These are phyloP conservation scores for Pseudopodoces humilis DNA, from an alignment of 2,113 vertebrate species.

Conservation along the genomic window DNA sequence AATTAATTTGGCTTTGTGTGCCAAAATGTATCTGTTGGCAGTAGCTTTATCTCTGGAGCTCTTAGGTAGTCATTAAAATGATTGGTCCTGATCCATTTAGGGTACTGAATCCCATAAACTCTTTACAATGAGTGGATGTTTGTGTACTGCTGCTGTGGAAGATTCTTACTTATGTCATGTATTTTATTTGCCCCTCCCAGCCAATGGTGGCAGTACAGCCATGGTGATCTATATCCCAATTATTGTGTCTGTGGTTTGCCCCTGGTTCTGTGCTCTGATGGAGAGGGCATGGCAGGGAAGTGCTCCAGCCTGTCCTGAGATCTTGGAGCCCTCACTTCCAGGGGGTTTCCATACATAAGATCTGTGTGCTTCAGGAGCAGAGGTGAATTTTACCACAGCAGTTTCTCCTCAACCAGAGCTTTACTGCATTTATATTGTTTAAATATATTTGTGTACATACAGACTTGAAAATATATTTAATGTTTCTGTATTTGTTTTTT, in stretches of 20 bases:
- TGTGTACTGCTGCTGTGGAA: not conserved
- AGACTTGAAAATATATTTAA: not conserved
- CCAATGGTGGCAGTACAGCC: not conserved
- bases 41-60: not conserved
- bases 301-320: not conserved
- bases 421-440: not conserved
- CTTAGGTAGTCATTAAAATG: not conserved
- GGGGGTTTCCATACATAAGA: not conserved
- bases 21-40: not conserved
- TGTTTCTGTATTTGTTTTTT: not conserved
- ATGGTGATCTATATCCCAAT: rapidly evolving
- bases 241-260: not conserved
- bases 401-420: not conserved
- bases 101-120: not conserved
- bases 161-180: not conserved
- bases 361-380: not conserved
- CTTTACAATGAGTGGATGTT: not conserved
- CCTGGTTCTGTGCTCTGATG: too few relatives aligned
- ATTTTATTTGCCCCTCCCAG: not conserved
- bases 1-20: not conserved
- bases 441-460: not conserved
- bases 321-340: rapidly evolving
- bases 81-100: not conserved
- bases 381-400: not conserved
- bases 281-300: not conserved